Base-by-base conservation (phyloP, 2,888 invertebrate species). In the Liposcelis brunnea region DNA sequence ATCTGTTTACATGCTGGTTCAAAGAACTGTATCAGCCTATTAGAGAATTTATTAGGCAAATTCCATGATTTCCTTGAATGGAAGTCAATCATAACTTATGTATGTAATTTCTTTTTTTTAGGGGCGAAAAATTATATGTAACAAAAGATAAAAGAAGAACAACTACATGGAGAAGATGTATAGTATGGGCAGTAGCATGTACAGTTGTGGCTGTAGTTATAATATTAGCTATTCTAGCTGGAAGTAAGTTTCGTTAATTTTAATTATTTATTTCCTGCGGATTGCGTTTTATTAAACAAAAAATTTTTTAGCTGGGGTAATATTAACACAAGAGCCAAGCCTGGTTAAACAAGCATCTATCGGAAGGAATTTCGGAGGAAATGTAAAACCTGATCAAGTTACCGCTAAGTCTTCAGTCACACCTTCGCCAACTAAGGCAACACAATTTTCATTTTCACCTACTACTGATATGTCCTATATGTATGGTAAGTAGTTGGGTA, bases 81-180 rank as follows among this genome's bases (percentile, higher is more conserved):
- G 26, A 26, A n/a, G n/a, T n/a, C n/a, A n/a, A n/a, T n/a, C n/a
- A 8, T 26, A 8, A 26, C 26, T 26, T 8, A 26, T 26, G 26
- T 6, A 26, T 47, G 43, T 44, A 37, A n/a, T 45, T 46, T 52
- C 49, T 58, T 50, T 58, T 59, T 75, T 74, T 45, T 72, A 82
- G 83, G 63, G 82, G 83, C 46, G 83, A 84, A 62, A 84, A 84
- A 59, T 63, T 84, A 46, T 83, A 82, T 59, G 80, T 84, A 48
- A 84, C 83, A 11, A 80, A 80, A 58, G 83, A 83, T 62, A 82
- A 82, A 59, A 69, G 81, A 45, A 74, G 75, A 38, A 75, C 74
- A 58, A 75, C 75, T 56, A 71, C 74, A 47, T 75, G 77, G 57
- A 74, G 75, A 52, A 69, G 70, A 58, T 68, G 70, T 54, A 59